Percentiles rank a stretch among this genome's conserved stretches.
phyloP scores from a whole-genome alignment of 2,888 invertebrate genomes.

The Cheilosia pagana region DNA sequence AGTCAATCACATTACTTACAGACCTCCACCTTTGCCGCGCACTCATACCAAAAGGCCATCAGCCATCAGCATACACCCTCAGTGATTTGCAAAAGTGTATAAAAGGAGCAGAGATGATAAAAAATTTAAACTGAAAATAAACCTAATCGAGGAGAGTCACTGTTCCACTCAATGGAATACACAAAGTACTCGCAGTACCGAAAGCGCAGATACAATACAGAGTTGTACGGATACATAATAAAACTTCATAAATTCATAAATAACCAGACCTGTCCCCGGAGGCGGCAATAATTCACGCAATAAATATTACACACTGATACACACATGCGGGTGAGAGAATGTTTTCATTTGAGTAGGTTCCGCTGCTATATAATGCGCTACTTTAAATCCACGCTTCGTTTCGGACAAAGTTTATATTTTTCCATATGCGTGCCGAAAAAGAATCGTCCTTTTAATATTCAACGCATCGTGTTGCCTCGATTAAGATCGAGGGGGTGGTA shows the following conservation, averaged over 20 bases:
- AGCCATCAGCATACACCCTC: slow-evolving; percentile 8
- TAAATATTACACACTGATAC: slow-evolving; percentile 68
- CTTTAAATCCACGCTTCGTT: slow-evolving; percentile 26
- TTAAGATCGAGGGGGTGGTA: slow-evolving; percentile 29
- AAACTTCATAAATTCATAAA: slow-evolving; percentile 75
- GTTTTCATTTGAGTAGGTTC: slow-evolving; percentile 67
- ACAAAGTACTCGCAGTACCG: slow-evolving; percentile 32
- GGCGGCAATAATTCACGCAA: slow-evolving; percentile 75
- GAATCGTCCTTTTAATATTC: slow-evolving; percentile 60
- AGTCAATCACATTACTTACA: slow-evolving; percentile 69
- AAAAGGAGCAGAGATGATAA: slow-evolving; percentile 60
- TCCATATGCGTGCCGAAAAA: slow-evolving; percentile 12
- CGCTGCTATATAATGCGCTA: not conserved
- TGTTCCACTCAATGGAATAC: slow-evolving; percentile 36
- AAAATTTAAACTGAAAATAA: slow-evolving; percentile 72
- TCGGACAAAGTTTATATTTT: slow-evolving; percentile 9
- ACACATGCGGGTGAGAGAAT: slow-evolving; percentile 68
- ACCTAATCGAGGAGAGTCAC: slow-evolving; percentile 68
- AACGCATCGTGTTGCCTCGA: slow-evolving; percentile 68
- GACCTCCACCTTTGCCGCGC: slow-evolving; percentile 35
- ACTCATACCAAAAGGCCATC: not conserved
- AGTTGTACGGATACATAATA: slow-evolving; percentile 55
- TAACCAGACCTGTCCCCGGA: slow-evolving; percentile 73
- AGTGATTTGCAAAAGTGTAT: slow-evolving; percentile 52
- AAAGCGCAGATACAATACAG: slow-evolving; percentile 42